Evolutionary conservation across 2,113 vertebrate species (phyloP).

Genomic region (Alosa alosa): DNA sequence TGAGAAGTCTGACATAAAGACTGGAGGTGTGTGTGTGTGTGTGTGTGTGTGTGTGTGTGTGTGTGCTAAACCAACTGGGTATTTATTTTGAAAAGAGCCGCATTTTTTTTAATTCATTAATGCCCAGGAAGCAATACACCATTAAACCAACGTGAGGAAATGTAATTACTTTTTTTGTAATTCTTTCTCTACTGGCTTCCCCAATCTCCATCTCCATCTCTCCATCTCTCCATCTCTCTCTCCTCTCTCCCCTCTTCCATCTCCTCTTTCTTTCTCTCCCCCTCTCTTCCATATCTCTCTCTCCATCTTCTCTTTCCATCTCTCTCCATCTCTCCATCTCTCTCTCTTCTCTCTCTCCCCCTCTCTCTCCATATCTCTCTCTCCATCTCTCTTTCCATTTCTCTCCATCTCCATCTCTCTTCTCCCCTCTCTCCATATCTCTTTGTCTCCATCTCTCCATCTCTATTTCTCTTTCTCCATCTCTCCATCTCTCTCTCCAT

Average conservation of each 20-base stretch:
- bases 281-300: too few species aligned
- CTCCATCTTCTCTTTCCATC: too few species aligned
- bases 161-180: constrained; percentile 40
- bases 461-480: neutral
- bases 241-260: neutral
- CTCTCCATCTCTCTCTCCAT: neutral
- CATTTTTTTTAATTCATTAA: constrained; percentile 54
- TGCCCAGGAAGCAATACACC: constrained; percentile 56
- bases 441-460: neutral
- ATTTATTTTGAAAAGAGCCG: constrained; percentile 54
- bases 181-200: too few species aligned
- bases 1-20: too few species aligned
- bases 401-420: neutral
- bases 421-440: neutral
- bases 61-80: constrained; percentile 31
- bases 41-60: neutral
- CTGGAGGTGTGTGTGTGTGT: constrained; percentile 12
- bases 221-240: neutral
- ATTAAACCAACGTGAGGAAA: constrained; percentile 53
- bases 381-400: neutral
- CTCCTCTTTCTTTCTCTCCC: too few species aligned
- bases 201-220: too few species aligned
- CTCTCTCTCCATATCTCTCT: too few species aligned
- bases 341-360: too few species aligned
- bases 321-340: too few species aligned